Evolutionary conservation across 1,140 invertebrate genomes (phyloP).

Genomic region (Aphelinus certus): DNA sequence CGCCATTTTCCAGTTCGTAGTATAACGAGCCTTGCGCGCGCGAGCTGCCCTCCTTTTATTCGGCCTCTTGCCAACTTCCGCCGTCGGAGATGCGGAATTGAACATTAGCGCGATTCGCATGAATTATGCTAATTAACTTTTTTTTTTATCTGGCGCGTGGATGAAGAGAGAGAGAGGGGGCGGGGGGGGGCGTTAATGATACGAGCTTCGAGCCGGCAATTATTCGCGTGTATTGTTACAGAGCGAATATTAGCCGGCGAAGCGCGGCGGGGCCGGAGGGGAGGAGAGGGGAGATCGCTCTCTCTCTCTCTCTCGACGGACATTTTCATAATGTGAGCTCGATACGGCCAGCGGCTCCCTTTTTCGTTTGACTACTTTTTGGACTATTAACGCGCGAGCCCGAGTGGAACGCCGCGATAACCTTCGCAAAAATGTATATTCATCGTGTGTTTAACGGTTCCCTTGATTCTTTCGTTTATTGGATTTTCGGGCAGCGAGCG

Average conservation of each 20-base stretch:
- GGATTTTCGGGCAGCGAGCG: background rate
- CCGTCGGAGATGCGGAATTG: conserved; percentile 11
- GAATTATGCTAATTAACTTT: conserved; percentile 28
- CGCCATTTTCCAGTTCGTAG: too few species aligned
- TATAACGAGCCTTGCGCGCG: background rate
- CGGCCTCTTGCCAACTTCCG: background rate
- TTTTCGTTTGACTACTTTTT: background rate
- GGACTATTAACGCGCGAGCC: conserved; percentile 9
- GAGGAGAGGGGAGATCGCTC: background rate
- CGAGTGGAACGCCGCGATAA: conserved; percentile 1
- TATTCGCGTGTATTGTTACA: conserved; percentile 14
- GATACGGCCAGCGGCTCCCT: background rate
- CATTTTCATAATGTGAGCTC: conserved; percentile 16
- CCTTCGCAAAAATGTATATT: too few species aligned
- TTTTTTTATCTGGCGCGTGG: background rate
- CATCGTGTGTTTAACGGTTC: too few species aligned
- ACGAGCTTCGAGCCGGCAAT: background rate
- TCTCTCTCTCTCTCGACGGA: too few species aligned
- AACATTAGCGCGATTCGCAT: conserved; percentile 30
- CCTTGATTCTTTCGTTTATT: background rate
- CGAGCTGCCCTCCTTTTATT: conserved; percentile 3
- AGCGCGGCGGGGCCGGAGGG: background rate
- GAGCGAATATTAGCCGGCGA: conserved; percentile 1
- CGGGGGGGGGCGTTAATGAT: background rate
- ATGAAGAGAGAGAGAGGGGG: background rate